Base-by-base conservation (phyloP, 1,140 invertebrate species). In the Dendrolimus punctatus region DNA sequence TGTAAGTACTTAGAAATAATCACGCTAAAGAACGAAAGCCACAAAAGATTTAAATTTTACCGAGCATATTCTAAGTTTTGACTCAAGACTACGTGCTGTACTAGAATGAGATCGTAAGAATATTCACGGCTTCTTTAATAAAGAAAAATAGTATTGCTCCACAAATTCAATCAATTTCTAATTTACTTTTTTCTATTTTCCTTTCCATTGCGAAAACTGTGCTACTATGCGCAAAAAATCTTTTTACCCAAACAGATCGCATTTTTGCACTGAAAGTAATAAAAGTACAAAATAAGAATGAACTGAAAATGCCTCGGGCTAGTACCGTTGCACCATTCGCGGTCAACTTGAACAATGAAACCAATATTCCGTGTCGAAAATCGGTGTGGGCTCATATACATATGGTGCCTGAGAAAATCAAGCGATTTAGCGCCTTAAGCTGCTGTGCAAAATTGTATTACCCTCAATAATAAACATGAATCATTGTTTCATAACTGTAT, bases 311-410 rank as follows among this genome's bases (percentile, higher is more conserved):
- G 51, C 47, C 40, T 55, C 40, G 49, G 39, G 5, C 41, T 36
- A 49, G 49, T 59, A 67, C 64, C 61, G 64, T 67, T 67, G 53
- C 37, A 39, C 39, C n/a, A 40, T 58, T 67, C 53, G 61, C 58
- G 61, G 61, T 67, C 56, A 67, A 51, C 43, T 52, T 53, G 41
- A 53, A 57, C 49, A 57, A 66, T 52, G 53, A 64, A 48, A 60
- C 9, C n/a, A 58, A 46, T 51, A 51, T 41, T 46, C 38, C 41
- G 49, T 40, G 40, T 46, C 42, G 49, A 42, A 60, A 56, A 56
- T 39, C 46, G 41, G 52, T 46, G 55, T 59, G 48, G 39, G 46
- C 39, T 49, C 42, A 39, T 53, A n/a, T 46, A 40, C 45, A 39
- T 23, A 41, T 53, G 44, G 39, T 46, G 44, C 40, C 10, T 41